Conservation (phyloP, 2,797 vertebrate genomes). For the Sebastes alutus region DNA sequence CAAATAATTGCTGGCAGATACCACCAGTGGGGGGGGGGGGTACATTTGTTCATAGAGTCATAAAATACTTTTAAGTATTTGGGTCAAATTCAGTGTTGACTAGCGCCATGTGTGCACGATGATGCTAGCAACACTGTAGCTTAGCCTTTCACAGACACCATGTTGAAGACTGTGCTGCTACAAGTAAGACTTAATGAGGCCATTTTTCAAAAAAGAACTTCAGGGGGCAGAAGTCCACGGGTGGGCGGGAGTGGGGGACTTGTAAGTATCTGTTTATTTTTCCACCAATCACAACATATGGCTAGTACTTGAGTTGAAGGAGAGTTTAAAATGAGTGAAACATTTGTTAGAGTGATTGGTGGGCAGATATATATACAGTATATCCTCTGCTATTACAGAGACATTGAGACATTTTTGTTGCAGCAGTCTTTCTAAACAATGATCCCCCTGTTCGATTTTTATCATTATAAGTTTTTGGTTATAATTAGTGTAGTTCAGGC, state of each 20-base stretch:
- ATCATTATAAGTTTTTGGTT: too few species aligned
- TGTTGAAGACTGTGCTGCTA: neutral
- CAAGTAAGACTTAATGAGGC: slow-evolving; percentile 21
- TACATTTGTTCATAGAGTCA: slow-evolving; percentile 45
- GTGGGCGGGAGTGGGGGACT: neutral
- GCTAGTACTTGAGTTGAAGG: neutral
- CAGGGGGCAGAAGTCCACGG: neutral
- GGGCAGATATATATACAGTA: neutral
- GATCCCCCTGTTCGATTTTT: neutral
- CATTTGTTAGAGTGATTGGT: neutral
- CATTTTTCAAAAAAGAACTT: slow-evolving; percentile 24
- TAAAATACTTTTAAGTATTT: slow-evolving; percentile 63
- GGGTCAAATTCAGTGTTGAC: slow-evolving; percentile 57
- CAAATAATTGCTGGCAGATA: slow-evolving; percentile 81
- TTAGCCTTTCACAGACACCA: slow-evolving; percentile 3
- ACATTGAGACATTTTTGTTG: neutral
- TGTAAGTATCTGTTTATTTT: neutral
- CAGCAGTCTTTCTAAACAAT: neutral
- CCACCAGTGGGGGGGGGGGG: slow-evolving; percentile 2
- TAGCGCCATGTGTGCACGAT: neutral
- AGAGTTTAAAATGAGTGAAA: neutral
- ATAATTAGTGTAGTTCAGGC: neutral
- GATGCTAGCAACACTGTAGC: neutral
- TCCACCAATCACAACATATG: neutral
- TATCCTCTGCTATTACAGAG: neutral